A percentile compares a stretch with the other conserved stretches of the same genome.
Evolutionary conservation across 2,113 vertebrate genomes (phyloP).

Genomic region (Amazona guildingii): DNA sequence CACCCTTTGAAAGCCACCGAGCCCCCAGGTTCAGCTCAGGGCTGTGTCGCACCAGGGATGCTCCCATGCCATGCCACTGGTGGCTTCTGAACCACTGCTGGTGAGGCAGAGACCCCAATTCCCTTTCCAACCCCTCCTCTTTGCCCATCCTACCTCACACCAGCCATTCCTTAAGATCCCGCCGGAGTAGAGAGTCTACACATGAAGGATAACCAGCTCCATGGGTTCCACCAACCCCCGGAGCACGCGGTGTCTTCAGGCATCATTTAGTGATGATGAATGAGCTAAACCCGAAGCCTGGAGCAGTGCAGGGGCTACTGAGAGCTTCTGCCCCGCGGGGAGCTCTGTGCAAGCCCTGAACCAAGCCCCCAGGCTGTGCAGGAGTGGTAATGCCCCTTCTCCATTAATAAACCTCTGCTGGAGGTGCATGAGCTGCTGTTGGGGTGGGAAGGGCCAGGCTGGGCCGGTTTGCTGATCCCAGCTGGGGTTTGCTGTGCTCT

Average conservation of each 20-base stretch:
- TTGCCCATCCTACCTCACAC: rapidly evolving
- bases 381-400: not conserved
- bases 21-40: too few species aligned
- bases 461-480: not conserved
- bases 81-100: rapidly evolving
- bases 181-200: rapidly evolving
- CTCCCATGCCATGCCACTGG: not conserved
- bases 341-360: not conserved
- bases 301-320: rapidly evolving
- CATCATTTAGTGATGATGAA: rapidly evolving
- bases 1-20: not conserved
- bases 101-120: not conserved
- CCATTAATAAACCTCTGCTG: not conserved
- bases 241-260: not conserved
- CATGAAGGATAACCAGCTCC: rapidly evolving
- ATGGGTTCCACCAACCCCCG: rapidly evolving
- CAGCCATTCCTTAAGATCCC: not conserved
- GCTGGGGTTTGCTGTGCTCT: not conserved
- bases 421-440: not conserved
- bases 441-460: too few species aligned
- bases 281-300: not conserved
- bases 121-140: rapidly evolving
- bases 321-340: not conserved
- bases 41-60: not conserved
- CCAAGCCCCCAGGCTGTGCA: not conserved